These are phyloP conservation scores for Callyntrura sp. DNA, from an alignment of 2,888 invertebrate species.

Conservation along the genomic window DNA sequence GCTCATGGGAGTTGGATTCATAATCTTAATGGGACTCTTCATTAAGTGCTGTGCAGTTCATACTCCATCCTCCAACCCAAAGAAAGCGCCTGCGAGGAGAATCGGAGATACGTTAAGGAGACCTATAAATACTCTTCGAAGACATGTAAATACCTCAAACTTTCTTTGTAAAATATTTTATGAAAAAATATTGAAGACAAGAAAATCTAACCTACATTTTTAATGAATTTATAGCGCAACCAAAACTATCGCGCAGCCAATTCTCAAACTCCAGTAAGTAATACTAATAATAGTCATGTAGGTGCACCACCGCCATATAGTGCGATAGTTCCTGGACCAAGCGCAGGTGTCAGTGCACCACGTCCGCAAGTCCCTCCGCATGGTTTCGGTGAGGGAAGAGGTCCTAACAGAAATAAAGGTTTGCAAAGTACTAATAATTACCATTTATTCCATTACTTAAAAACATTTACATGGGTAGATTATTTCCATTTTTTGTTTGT, in stretches of 20 bases:
- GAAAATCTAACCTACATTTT: not conserved
- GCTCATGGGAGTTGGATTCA: slow-evolving; percentile 93
- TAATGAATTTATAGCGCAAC: slow-evolving; percentile 77
- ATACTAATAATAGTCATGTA: slow-evolving; percentile 85
- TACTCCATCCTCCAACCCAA: slow-evolving; percentile 99
- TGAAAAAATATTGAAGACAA: not conserved
- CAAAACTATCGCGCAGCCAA: slow-evolving; percentile 83
- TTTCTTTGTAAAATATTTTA: not conserved
- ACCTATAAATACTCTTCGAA: slow-evolving; percentile 95
- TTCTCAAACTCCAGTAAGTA: slow-evolving; percentile 83
- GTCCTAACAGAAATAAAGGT: slow-evolving; percentile 85
- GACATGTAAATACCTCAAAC: slow-evolving; percentile 89
- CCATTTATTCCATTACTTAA: not conserved
- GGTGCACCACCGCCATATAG: slow-evolving; percentile 84
- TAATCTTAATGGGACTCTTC: slow-evolving; percentile 98
- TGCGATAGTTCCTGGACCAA: slow-evolving; percentile 84
- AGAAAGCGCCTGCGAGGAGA: slow-evolving; percentile 97
- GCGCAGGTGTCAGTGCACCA: slow-evolving; percentile 82
- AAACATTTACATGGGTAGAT: not conserved
- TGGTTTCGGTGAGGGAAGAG: slow-evolving; percentile 90
- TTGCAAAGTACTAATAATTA: not conserved
- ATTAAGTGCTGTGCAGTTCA: slow-evolving; percentile 99
- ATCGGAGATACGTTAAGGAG: slow-evolving; percentile 96
- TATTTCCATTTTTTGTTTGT: not conserved
- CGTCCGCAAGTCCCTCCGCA: slow-evolving; percentile 88